These are phyloP conservation scores for Okapia johnstoni DNA, from an alignment of 2,113 vertebrate genomes.

Conservation along the genomic window DNA sequence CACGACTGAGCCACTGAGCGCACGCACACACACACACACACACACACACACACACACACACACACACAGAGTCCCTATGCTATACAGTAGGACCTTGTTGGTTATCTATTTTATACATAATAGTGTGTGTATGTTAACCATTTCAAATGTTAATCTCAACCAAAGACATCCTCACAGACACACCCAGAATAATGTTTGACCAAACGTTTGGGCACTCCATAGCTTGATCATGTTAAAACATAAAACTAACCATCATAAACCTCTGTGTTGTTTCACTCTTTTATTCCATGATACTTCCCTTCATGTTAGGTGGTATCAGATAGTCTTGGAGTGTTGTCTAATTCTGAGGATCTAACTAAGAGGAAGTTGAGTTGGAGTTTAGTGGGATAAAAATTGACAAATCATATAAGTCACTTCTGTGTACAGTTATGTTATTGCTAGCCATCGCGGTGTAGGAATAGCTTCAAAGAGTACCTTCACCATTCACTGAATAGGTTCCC, in stretches of 20 bases:
- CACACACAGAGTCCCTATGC: neutral
- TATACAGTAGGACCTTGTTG: neutral
- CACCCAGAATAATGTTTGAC: neutral
- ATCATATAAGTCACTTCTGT: neutral
- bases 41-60: neutral
- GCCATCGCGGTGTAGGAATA: neutral
- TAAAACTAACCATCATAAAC: neutral
- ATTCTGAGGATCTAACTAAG: neutral
- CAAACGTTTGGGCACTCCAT: neutral
- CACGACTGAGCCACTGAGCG: neutral
- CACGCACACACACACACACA: neutral
- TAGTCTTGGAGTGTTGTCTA: neutral
- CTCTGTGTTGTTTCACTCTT: neutral
- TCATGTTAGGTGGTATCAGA: neutral
- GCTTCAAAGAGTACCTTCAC: neutral
- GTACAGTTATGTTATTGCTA: neutral
- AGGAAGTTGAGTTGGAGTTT: neutral
- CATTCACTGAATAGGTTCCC: neutral
- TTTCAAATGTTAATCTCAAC: neutral
- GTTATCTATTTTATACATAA: neutral
- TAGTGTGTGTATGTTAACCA: neutral
- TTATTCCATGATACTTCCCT: neutral
- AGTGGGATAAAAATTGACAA: neutral
- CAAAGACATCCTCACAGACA: neutral
- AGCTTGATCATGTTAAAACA: neutral